Evolutionary conservation across 2,888 invertebrate species (phyloP), one percentile per base, ranked within the genome.

Genomic region (Drosophila pseudotakahashii): DNA sequence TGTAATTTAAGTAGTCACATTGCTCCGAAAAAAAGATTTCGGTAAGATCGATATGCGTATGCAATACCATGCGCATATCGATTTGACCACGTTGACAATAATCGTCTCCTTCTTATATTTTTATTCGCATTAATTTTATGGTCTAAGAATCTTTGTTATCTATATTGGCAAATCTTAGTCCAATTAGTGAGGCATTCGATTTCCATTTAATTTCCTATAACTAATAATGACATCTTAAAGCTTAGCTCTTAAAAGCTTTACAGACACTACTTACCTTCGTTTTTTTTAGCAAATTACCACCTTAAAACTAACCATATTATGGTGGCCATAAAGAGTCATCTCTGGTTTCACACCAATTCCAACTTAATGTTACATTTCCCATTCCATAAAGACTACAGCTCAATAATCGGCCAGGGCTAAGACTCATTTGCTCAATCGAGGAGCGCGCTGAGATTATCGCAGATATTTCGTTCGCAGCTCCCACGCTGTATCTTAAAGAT

Each of bases 361-460:
- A 9, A 37, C 32, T 14, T 19, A 9, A 9, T 53, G 16, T 30
- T 16, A 26, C 9, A 16, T 13, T 13, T 32, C 9, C 16, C n/a
- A 23, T 16, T 34, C 32, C 44, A n/a, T 7, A 16, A 16, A 3
- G 13, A 30, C 16, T 75, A 84, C 76, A 79, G 80, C 81, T 81
- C 76, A 82, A 85, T 80, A 81, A 86, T 64, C 69, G 16, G 44
- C 39, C 68, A 23, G 42, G 13, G 77, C 67, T 51, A 68, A 50
- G 50, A 62, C 76, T 82, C 83, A 85, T 81, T 85, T 76, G 80
- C 78, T 69, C 80, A 75, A 85, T 85, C 86, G 48, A 61, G 34
- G 37, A 39, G 39, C 39, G 68, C 30, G 71, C 70, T 70, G 48
- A 70, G 70, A 62, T 77, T 80, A 85, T 82, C 68, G 82, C 64